Evolutionary conservation across 1,140 invertebrate species (phyloP).

Genomic region (Bombus soroeensis): DNA sequence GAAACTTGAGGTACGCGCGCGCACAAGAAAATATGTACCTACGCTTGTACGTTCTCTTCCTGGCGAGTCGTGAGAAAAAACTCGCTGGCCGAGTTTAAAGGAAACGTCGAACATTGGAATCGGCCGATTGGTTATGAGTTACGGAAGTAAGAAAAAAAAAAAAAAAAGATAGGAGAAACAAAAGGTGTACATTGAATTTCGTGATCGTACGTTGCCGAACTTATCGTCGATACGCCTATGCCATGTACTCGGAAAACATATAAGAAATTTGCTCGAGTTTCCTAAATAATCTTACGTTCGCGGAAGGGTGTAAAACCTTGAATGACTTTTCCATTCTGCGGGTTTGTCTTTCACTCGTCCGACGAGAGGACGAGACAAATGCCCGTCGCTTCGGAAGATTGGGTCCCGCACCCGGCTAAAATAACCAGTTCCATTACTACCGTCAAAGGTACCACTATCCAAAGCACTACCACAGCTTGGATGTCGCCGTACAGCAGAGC

Average conservation of each 20-base stretch:
- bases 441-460: constrained; percentile 68
- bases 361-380: constrained; percentile 78
- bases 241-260: background rate
- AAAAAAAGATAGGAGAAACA: background rate
- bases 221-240: background rate
- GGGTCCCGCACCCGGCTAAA: constrained; percentile 73
- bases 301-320: constrained; percentile 57
- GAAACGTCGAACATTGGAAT: background rate
- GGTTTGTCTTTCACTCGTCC: constrained; percentile 78
- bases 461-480: constrained; percentile 73
- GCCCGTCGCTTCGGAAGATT: constrained; percentile 78
- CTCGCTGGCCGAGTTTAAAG: constrained; percentile 48
- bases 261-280: background rate
- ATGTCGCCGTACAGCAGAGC: constrained; percentile 75
- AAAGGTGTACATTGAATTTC: background rate
- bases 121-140: background rate
- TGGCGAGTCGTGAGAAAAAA: background rate
- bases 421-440: constrained; percentile 75
- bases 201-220: background rate
- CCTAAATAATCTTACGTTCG: background rate
- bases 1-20: constrained; percentile 1
- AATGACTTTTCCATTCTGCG: constrained; percentile 80
- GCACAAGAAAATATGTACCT: background rate
- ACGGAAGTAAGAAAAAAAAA: background rate
- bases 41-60: background rate